Base-by-base conservation (phyloP, 2,888 invertebrate genomes). In the Acronicta psi region DNA sequence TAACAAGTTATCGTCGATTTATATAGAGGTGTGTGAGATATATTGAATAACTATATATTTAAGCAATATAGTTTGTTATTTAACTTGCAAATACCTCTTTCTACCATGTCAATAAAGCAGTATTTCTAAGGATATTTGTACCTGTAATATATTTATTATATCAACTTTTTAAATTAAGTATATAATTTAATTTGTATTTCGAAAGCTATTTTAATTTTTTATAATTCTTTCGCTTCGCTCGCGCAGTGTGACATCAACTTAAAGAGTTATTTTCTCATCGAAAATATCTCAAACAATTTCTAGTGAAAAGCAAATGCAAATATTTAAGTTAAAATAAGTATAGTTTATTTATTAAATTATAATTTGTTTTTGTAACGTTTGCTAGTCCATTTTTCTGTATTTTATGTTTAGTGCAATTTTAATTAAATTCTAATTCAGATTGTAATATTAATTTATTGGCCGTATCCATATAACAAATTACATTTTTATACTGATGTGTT, bases 311-410 rank as follows among this genome's bases (percentile, higher is more conserved):
- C 14, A 59, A 59, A 63, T 68, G 14, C 14, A 59, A 59, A 62
- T 69, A 54, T 75, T 70, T 76, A 69, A 76, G 62, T 73, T 74
- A 62, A 47, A 11, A 2, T 73, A 73, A 75, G 66, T 14, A 72
- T 60, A 68, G 41, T 71, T 72, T 68, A 74, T 64, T 74, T 77
- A 67, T 66, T 67, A 55, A 63, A 18, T 69, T 46, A 23, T 44
- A 49, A 61, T 83, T 81, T 81, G 80, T 81, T 79, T 71, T 45
- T 59, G 36, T 72, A 68, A 69, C 37, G 57, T 62, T 69, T 65
- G 53, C 80, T 85, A 85, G 81, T 82, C 79, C n/a, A n/a, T 69
- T 45, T 62, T 14, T 58, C 68, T 66, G 64, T 43, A 73, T 72
- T n/a, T 61, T 61, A 68, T 34, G 54, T 64, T 49, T 58, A 70